These are phyloP conservation scores for Furcifer pardalis DNA, from an alignment of 2,797 vertebrate species.

Conservation along the genomic window DNA sequence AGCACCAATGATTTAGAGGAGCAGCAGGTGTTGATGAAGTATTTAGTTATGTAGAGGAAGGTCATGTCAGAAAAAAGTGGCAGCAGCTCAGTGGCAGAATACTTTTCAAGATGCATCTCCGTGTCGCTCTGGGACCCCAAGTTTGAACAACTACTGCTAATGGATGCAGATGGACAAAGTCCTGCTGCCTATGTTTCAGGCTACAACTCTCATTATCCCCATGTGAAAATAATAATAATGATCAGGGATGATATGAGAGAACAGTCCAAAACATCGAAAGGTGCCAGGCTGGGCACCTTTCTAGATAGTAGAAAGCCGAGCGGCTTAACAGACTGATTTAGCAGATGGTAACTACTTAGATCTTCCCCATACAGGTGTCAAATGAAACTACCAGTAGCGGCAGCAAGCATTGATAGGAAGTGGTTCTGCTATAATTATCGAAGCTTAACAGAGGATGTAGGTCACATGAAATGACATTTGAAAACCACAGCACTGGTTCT, in stretches of 20 bases:
- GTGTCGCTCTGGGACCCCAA: no score
- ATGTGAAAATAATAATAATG: no score
- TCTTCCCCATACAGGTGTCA: not conserved
- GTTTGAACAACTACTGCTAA: not conserved
- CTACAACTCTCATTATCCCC: no score
- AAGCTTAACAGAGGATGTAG: not conserved
- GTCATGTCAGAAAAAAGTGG: not conserved
- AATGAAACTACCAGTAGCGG: not conserved
- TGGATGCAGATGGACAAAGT: not conserved
- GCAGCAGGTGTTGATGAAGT: no score
- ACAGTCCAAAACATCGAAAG: not conserved
- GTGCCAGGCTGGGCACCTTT: not conserved
- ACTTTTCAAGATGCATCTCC: no score
- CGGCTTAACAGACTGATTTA: not conserved
- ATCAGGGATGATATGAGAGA: no score
- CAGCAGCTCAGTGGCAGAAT: not conserved
- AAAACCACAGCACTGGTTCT: not conserved
- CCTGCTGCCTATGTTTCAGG: not conserved
- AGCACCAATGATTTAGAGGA: not conserved
- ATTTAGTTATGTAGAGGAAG: no score
- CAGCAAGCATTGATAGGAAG: not conserved
- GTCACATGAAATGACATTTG: no score
- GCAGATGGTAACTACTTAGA: not conserved
- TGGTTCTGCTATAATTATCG: not conserved
- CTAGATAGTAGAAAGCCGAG: not conserved